Evolutionary conservation across 1,140 invertebrate species (phyloP), one percentile per base, ranked within the genome.

Genomic region (Daktulosphaira vitifoliae): DNA sequence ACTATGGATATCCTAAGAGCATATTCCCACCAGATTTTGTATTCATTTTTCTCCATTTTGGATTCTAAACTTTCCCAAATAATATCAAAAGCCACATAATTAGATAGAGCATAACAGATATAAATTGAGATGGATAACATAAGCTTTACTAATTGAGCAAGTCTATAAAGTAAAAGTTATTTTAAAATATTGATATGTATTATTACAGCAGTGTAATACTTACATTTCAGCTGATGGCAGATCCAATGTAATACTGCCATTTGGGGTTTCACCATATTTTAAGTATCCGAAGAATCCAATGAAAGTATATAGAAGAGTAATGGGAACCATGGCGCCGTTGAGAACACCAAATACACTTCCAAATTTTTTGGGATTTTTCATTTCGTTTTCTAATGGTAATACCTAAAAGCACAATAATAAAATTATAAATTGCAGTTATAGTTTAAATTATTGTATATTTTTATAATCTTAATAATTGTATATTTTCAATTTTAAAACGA

Each of bases 31-130:
- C 83, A 71, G 0, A 74, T 42, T 53, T 74, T 75, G 56, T 71
- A 74, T 33, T 71, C 73, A 68, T 71, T 76, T 69, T 71, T 76
- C 23, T 53, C 76, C 26, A 74, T 71, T 66, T 33, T 74, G 23
- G 69, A 72, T 62, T 72, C 70, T 46, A 85, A 66, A 66, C 84
- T 83, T 37, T 80, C 89, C 90, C 90, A 94, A 3, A 85, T 77
- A 66, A 95, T 93, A 68, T 89, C 87, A 66, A 94, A 83, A 1
- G 91, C 89, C 0, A 96, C 90, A 74, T 93, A 96, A 71, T 89
- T 85, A 69, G 92, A 90, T 16, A 96, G 79, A 0, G 84, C 84
- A 75, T 92, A 90, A 0, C 88, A 87, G 25, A 91, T 81, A 74
- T 86, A 92, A 68, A 94, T 90, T 0, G 89, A 82, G 6, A 89